A percentile compares a stretch with the other conserved stretches of the same genome.
Evolutionary conservation across 2,797 vertebrate species (phyloP).

Genomic region (Rhynchotus rufescens): DNA sequence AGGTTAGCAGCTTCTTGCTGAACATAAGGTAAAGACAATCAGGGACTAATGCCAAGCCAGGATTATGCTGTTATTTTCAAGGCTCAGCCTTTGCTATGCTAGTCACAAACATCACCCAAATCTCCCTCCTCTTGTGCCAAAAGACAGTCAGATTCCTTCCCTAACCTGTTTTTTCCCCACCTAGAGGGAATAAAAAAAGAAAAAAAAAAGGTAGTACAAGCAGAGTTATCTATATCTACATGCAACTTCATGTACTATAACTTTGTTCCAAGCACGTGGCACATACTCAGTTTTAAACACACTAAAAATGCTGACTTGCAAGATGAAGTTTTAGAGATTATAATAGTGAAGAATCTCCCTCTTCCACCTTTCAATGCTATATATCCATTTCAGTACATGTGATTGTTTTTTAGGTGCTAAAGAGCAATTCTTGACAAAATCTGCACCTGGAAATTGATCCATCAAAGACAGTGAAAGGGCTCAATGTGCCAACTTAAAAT

Average conservation of each 20-base stretch:
- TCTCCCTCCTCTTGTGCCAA: not conserved
- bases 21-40: not conserved
- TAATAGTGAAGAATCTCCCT: not conserved
- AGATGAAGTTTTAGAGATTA: not conserved
- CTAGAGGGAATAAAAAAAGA: not conserved
- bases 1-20: conserved; percentile 6
- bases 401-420: not conserved
- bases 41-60: not conserved
- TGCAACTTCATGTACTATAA: not conserved
- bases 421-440: not conserved
- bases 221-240: not conserved
- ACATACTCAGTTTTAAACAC: not conserved
- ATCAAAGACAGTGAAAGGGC: not conserved
- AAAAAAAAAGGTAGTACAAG: not conserved
- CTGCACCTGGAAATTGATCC: not conserved
- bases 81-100: not conserved
- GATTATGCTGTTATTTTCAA: not conserved
- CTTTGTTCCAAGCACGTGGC: not conserved
- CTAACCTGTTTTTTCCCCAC: not conserved
- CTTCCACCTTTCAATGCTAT: not conserved
- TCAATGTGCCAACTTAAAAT: not conserved
- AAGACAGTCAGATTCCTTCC: not conserved
- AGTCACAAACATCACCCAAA: not conserved
- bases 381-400: not conserved
- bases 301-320: not conserved